A percentile compares a stretch with the other conserved stretches of the same genome.
phyloP scores from a whole-genome alignment of 2,888 invertebrate genomes.

The Eustalomyia histrio region DNA sequence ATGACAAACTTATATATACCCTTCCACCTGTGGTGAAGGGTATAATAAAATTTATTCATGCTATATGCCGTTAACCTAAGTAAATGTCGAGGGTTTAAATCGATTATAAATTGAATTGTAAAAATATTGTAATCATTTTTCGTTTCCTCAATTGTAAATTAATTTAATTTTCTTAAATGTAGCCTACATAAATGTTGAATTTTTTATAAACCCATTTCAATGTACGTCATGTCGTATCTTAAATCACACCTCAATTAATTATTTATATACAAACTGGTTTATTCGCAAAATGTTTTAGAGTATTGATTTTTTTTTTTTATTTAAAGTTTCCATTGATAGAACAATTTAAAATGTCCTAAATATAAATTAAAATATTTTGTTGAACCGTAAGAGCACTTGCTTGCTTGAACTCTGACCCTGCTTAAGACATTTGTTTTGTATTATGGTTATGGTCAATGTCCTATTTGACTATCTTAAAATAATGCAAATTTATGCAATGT shows the following conservation, averaged over 20 bases:
- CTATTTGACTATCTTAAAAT: slow-evolving; percentile 37
- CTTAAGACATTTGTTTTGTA: neutral
- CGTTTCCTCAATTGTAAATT: too few species aligned
- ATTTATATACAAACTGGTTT: neutral
- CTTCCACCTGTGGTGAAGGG: too few species aligned
- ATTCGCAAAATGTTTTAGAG: neutral
- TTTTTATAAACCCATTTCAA: too few species aligned
- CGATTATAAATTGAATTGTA: too few species aligned
- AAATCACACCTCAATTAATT: neutral
- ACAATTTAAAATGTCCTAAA: neutral
- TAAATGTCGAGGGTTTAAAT: too few species aligned
- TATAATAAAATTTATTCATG: too few species aligned
- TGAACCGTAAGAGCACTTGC: neutral
- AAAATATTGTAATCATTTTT: too few species aligned
- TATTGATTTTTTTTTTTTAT: neutral
- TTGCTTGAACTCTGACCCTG: neutral
- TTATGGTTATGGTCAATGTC: slow-evolving; percentile 64
- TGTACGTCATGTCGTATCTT: neutral
- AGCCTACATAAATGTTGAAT: too few species aligned
- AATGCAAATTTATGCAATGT: slow-evolving; percentile 55
- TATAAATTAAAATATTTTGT: neutral
- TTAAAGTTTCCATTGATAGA: neutral
- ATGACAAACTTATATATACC: too few species aligned
- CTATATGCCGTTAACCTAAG: too few species aligned
- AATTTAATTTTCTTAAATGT: too few species aligned